phyloP scores from a whole-genome alignment of 2,888 invertebrate genomes.

The Drosophila eohydei region DNA sequence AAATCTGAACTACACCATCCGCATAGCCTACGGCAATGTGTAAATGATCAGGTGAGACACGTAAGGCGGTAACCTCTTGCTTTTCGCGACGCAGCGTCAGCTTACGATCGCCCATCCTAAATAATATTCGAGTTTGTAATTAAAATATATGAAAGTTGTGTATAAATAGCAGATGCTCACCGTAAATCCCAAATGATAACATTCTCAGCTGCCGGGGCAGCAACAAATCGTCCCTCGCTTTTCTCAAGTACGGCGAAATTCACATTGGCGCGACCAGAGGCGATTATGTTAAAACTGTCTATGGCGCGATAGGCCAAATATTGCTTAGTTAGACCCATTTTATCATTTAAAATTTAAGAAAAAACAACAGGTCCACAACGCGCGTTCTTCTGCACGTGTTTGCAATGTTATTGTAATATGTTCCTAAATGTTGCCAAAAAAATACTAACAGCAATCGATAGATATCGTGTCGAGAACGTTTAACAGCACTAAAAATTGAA shows the following conservation, averaged over 20 bases:
- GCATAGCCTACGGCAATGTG: slow-evolving; percentile 96
- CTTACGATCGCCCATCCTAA: slow-evolving; percentile 87
- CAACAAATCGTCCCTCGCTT: slow-evolving; percentile 93
- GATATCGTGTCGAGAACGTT: not conserved
- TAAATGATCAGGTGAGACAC: slow-evolving; percentile 90
- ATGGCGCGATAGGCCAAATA: slow-evolving; percentile 94
- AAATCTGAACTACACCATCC: slow-evolving; percentile 94
- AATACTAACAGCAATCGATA: slow-evolving; percentile 36
- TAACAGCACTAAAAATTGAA: slow-evolving; percentile 15
- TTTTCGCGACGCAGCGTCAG: slow-evolving; percentile 92
- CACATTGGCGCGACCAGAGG: slow-evolving; percentile 91
- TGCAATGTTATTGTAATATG: slow-evolving; percentile 32
- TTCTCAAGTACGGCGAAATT: slow-evolving; percentile 91
- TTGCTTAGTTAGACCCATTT: slow-evolving; percentile 96
- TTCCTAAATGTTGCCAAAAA: slow-evolving; percentile 29
- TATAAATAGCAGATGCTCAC: slow-evolving; percentile 85
- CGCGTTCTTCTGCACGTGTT: slow-evolving; percentile 65
- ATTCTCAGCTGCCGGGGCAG: slow-evolving; percentile 97
- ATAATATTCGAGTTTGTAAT: not conserved
- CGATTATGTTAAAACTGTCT: slow-evolving; percentile 95
- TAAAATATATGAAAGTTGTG: not conserved
- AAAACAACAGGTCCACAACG: slow-evolving; percentile 29
- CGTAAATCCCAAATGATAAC: slow-evolving; percentile 97
- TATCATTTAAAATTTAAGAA: slow-evolving; percentile 51
- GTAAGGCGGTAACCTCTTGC: slow-evolving; percentile 91